Conservation (phyloP, 1,140 invertebrate genomes). For the Copidosoma floridanum region DNA sequence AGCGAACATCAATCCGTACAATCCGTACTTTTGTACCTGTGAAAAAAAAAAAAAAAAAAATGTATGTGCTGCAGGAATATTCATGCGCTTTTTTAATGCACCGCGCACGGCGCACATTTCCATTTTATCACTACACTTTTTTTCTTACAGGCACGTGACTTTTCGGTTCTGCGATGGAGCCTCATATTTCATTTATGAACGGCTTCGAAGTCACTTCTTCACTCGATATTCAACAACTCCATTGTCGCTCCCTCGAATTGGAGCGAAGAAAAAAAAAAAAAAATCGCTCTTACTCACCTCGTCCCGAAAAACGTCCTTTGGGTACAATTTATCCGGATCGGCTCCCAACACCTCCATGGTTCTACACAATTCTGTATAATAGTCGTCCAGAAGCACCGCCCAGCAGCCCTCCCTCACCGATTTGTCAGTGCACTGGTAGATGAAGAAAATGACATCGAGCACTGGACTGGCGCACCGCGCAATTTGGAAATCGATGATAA, state of each 20-base stretch:
- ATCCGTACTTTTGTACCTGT: constrained; percentile 61
- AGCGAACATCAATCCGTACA: constrained; percentile 62
- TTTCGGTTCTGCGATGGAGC: too few relatives aligned
- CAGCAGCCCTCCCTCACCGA: constrained; percentile 60
- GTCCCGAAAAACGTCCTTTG: constrained; percentile 52
- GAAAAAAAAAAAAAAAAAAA: constrained; percentile 11
- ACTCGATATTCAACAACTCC: too few relatives aligned
- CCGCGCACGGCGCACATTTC: too few relatives aligned
- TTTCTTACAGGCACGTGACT: too few relatives aligned
- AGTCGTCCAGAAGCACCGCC: constrained; percentile 58
- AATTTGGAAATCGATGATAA: constrained; percentile 71
- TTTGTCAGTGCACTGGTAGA: constrained; percentile 65
- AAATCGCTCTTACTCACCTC: constrained; percentile 43
- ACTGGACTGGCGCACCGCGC: constrained; percentile 61
- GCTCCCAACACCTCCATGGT: constrained; percentile 62
- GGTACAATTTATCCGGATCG: constrained; percentile 61
- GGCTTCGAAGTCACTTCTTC: too few relatives aligned
- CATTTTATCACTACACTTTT: too few relatives aligned
- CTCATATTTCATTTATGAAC: not conserved
- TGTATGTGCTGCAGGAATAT: too few relatives aligned
- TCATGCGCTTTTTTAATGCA: too few relatives aligned
- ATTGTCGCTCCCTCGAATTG: too few relatives aligned
- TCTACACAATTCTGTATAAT: constrained; percentile 57
- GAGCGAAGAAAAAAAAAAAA: constrained; percentile 9
- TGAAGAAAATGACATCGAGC: constrained; percentile 63